phyloP scores from a whole-genome alignment of 2,797 vertebrate genomes.

The Delichon dasypus region DNA sequence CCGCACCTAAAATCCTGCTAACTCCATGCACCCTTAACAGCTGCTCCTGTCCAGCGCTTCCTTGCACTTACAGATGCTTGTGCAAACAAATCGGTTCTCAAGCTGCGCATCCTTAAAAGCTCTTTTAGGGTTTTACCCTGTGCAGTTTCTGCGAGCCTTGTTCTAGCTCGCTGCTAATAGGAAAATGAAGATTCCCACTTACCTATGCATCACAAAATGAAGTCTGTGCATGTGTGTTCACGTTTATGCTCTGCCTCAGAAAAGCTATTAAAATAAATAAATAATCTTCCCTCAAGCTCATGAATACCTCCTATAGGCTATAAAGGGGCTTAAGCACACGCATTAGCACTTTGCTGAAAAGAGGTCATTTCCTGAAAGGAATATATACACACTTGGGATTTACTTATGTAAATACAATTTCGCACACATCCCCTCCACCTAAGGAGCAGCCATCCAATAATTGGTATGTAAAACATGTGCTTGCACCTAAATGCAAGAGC shows the following conservation, averaged over 20 bases:
- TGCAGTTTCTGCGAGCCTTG: neutral
- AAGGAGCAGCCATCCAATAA: neutral
- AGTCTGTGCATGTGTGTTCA: neutral
- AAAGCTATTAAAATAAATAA: neutral
- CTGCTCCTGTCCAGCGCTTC: neutral
- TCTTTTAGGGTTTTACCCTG: neutral
- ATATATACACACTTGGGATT: slow-evolving; percentile 28
- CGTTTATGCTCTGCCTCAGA: neutral
- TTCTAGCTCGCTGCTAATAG: neutral
- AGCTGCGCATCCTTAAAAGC: neutral
- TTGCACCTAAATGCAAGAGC: neutral
- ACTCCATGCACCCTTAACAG: neutral
- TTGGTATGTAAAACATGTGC: neutral
- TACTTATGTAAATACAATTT: slow-evolving; percentile 57
- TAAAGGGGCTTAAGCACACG: slow-evolving; percentile 41
- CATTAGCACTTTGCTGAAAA: slow-evolving; percentile 52
- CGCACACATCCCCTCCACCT: slow-evolving; percentile 26
- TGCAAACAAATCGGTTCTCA: neutral
- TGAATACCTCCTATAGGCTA: slow-evolving; percentile 30
- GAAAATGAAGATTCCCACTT: neutral
- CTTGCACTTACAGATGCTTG: neutral
- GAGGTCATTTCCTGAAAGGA: slow-evolving; percentile 62
- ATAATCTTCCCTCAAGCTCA: neutral
- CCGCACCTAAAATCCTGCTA: neutral
- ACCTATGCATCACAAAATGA: neutral